Evolutionary conservation across 2,888 invertebrate species (phyloP), one percentile per base, ranked within the genome.

Genomic region (Chromoteleia sp.): DNA sequence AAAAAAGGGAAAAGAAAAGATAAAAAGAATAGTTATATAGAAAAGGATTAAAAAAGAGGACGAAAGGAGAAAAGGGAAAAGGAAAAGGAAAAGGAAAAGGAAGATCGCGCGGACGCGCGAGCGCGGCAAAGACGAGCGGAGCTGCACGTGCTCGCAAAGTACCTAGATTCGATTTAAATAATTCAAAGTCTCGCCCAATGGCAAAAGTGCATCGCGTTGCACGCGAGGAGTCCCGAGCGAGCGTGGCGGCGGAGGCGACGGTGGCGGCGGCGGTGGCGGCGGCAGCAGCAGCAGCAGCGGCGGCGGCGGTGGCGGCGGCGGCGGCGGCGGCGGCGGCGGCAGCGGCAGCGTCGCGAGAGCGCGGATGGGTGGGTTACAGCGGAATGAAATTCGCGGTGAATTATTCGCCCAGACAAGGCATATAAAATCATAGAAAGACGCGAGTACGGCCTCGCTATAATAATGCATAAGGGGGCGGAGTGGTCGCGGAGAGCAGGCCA

Each of bases 381-480:
- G 50, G 68, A 80, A 74, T 80, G 79, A 80, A 80, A 82, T 80
- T 80, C 80, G 80, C 80, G 80, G 80, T 83, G 83, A 83, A 83
- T 83, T 80, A 88, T 88, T 86, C 87, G 84, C 84, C 83, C 83
- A 82, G 85, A 86, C 85, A 84, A 85, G 87, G 88, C 89, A 88
- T 89, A 89, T 89, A 90, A 90, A 90, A 90, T 91, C 90, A 91
- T 91, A 91, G 88, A 89, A 87, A 86, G 87, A 87, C 87, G 86
- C 85, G 87, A 85, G 84, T 74, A 70, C 77, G 52, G 83, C 78
- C 71, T 77, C 43, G 78, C 83, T 89, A 91, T 91, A 91, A 91
- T 91, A 91, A 91, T 91, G 91, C 91, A 91, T 91, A 91, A 91
- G 91, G 89, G 86, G 91, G 91, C 89, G 91, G 89, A 84, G 85